These are phyloP conservation scores for Metopolophium dirhodum DNA, from an alignment of 1,140 invertebrate genomes.

Conservation along the genomic window DNA sequence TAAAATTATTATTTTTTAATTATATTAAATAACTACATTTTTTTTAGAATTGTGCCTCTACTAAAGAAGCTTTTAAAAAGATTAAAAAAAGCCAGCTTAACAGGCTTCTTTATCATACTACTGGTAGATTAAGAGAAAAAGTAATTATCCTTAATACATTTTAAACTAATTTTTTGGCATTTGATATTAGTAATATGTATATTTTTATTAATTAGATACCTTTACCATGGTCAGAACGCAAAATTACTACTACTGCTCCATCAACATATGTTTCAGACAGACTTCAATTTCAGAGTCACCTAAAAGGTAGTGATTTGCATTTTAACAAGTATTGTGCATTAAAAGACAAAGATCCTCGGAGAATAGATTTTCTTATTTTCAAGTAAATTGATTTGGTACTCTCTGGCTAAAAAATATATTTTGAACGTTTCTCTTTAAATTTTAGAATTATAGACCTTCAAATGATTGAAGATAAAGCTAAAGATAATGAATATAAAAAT, in stretches of 20 bases:
- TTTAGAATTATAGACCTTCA: conserved; percentile 63
- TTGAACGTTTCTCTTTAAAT: conserved; percentile 54
- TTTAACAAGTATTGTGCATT: conserved; percentile 62
- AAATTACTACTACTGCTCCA: no score
- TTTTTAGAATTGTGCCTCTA: no score
- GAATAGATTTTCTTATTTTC: conserved; percentile 65
- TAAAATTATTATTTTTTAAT: no score
- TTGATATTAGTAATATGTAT: no score
- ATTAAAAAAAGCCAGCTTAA: conserved; percentile 67
- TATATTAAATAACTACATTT: no score
- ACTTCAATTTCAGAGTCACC: conserved; percentile 58
- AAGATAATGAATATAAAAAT: conserved; percentile 64
- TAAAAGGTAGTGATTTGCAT: conserved; percentile 61
- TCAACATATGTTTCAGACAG: no score
- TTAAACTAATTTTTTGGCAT: background rate
- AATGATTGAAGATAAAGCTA: conserved; percentile 63
- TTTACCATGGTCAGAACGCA: no score
- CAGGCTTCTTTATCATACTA: conserved; percentile 66
- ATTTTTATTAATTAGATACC: no score
- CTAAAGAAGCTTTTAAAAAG: conserved; percentile 64
- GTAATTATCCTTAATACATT: conserved; percentile 61
- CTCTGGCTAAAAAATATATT: background rate
- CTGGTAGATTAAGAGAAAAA: conserved; percentile 64
- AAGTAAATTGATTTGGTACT: conserved; percentile 57
- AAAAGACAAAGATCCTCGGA: conserved; percentile 66